phyloP scores from a whole-genome alignment of 2,113 vertebrate species.

The Hipposideros armiger region DNA sequence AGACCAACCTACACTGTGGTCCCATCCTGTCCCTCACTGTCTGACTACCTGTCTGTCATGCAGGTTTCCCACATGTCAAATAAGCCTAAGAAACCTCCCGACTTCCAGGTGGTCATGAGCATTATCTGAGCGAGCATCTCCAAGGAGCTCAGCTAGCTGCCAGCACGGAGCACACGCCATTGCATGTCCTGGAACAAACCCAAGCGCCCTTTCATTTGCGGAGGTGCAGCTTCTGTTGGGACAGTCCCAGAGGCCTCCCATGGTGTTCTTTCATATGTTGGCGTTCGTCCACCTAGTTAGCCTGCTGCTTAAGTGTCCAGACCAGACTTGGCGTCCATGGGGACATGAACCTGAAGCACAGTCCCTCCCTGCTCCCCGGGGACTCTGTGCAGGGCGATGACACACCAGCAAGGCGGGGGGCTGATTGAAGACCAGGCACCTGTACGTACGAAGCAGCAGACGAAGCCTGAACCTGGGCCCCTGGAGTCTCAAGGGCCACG shows the following conservation, averaged over 20 bases:
- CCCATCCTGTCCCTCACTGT: background rate
- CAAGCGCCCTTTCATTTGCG: background rate
- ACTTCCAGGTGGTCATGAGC: too few species aligned
- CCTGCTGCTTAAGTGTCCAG: rapidly evolving
- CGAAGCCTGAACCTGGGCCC: background rate
- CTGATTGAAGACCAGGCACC: rapidly evolving
- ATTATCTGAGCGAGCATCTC: background rate
- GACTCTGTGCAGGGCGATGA: too few species aligned
- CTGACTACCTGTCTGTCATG: rapidly evolving
- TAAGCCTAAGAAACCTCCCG: background rate
- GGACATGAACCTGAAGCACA: too few species aligned
- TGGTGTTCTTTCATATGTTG: background rate
- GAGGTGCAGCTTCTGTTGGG: rapidly evolving
- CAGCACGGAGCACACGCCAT: rapidly evolving
- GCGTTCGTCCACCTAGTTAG: rapidly evolving
- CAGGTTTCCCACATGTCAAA: background rate
- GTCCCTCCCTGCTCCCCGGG: too few species aligned
- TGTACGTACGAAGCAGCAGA: rapidly evolving
- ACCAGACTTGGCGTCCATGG: background rate
- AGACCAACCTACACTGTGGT: rapidly evolving
- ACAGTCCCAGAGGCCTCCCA: background rate
- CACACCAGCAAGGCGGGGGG: background rate
- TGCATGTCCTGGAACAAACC: background rate
- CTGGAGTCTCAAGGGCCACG: background rate
- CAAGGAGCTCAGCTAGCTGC: background rate